These are phyloP conservation scores for Takifugu ocellatus DNA, from an alignment of 2,797 vertebrate genomes.

Conservation along the genomic window DNA sequence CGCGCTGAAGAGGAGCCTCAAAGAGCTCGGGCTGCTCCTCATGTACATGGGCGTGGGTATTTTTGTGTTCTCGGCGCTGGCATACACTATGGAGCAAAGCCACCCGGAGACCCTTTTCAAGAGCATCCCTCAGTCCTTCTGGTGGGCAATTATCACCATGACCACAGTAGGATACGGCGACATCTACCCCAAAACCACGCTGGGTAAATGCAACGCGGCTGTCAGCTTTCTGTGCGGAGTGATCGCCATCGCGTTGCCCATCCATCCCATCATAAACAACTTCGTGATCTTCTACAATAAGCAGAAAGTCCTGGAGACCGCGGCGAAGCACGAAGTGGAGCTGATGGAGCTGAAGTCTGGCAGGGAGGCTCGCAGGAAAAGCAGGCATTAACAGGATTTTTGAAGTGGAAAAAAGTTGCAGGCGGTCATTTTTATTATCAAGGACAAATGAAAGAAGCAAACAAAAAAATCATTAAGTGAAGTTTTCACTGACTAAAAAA, in stretches of 20 bases:
- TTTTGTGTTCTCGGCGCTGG: constrained; percentile 95
- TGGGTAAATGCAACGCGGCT: constrained; percentile 94
- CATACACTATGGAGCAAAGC: constrained; percentile 95
- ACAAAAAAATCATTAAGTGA: too few relatives aligned
- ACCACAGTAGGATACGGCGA: constrained; percentile 97
- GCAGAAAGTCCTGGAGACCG: constrained; percentile 92
- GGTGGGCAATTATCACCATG: constrained; percentile 99
- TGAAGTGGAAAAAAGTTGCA: too few relatives aligned
- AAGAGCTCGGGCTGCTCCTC: constrained; percentile 92
- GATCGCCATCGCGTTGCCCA: constrained; percentile 93
- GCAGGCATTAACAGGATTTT: constrained; percentile 11
- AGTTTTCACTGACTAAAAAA: too few relatives aligned
- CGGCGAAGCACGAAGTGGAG: constrained; percentile 92
- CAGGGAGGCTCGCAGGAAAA: constrained; percentile 52
- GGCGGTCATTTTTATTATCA: too few relatives aligned
- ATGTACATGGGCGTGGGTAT: constrained; percentile 98
- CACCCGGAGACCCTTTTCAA: constrained; percentile 94
- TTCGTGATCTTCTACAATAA: constrained; percentile 97
- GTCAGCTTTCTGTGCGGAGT: constrained; percentile 96
- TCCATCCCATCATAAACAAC: constrained; percentile 98
- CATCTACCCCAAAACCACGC: constrained; percentile 95
- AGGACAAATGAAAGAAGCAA: too few relatives aligned
- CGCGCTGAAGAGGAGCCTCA: constrained; percentile 92
- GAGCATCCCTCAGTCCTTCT: constrained; percentile 98
- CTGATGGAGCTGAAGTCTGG: constrained; percentile 89